A percentile compares a stretch with the other conserved stretches of the same genome.
Conservation (phyloP, 2,888 invertebrate species). For the Limnephilus lunatus region DNA sequence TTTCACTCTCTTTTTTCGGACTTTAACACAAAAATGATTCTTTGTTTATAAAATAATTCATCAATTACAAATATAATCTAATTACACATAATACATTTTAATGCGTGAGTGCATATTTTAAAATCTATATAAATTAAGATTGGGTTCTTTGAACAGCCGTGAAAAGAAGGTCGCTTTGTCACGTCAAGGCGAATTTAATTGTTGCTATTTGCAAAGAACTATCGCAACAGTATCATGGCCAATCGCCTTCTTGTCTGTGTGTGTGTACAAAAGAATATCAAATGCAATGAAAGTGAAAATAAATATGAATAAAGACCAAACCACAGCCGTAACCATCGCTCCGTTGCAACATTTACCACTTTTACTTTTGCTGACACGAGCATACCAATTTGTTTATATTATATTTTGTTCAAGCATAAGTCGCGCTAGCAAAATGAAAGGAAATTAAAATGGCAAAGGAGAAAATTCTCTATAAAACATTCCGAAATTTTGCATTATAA, state of each 20-base stretch:
- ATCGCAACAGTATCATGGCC: neutral
- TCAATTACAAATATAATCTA: neutral
- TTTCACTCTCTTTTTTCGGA: neutral
- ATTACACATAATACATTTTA: neutral
- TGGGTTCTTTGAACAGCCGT: neutral
- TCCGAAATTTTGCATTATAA: neutral
- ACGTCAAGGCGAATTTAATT: neutral
- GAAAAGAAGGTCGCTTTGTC: constrained; percentile 10
- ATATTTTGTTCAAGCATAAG: neutral
- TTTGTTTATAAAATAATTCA: neutral
- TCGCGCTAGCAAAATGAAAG: neutral
- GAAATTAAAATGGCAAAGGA: neutral
- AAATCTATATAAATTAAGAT: neutral
- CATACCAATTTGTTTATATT: neutral
- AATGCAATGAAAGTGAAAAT: constrained; percentile 26
- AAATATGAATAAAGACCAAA: neutral
- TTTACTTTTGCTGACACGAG: constrained; percentile 14
- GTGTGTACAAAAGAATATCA: neutral
- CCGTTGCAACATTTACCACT: constrained; percentile 10
- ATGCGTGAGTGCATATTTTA: neutral
- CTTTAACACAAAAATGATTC: neutral
- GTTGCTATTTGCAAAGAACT: neutral
- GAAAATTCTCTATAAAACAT: neutral
- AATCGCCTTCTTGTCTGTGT: neutral
- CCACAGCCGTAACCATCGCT: neutral